Conservation (phyloP, 2,113 vertebrate genomes). For the Gopherus evgoodei region DNA sequence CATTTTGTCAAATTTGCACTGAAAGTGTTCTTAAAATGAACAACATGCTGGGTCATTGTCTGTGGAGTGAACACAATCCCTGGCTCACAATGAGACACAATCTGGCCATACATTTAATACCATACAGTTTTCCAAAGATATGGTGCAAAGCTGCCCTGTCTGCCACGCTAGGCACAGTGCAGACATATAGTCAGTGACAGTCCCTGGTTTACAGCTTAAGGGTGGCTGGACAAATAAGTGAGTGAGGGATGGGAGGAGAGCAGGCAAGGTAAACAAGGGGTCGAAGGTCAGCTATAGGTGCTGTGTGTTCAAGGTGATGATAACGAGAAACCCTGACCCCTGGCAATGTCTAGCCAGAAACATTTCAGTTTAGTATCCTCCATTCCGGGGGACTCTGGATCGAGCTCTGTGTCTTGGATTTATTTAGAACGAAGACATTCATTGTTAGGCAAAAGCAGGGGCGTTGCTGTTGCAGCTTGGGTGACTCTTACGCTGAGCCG, state of each 20-base stretch:
- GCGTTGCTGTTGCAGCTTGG: fast-evolving
- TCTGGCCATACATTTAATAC: background rate
- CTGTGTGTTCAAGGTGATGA: fast-evolving
- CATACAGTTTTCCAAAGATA: background rate
- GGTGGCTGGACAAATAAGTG: background rate
- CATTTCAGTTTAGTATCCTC: background rate
- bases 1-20: too few relatives aligned
- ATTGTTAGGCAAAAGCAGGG: background rate
- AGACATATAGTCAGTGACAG: background rate
- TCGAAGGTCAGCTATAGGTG: fast-evolving
- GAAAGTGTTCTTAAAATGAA: too few relatives aligned
- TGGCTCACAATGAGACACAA: background rate
- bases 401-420: background rate
- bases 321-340: fast-evolving
- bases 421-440: background rate
- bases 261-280: background rate
- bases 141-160: background rate
- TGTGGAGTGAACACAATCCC: background rate
- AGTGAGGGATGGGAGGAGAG: background rate
- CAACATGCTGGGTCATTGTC: too few relatives aligned
- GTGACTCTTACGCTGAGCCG: background rate
- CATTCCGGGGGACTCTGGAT: background rate
- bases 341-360: background rate
- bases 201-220: background rate
- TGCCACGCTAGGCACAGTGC: background rate